These are phyloP conservation scores for Pygocentrus nattereri DNA, from an alignment of 2,797 vertebrate species.

Conservation along the genomic window DNA sequence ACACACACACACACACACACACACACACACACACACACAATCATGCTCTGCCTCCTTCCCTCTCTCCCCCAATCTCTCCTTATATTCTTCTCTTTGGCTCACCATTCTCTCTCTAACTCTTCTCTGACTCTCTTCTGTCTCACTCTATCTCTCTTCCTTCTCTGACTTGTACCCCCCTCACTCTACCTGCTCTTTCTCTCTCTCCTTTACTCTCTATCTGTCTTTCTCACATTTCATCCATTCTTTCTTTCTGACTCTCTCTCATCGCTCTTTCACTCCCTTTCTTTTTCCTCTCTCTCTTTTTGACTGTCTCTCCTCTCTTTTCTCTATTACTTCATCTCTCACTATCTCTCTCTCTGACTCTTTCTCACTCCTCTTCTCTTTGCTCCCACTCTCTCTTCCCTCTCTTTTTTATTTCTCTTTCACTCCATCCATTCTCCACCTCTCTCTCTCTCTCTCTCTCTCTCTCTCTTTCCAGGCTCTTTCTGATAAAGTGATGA, in stretches of 20 bases:
- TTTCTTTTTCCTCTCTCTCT: no score
- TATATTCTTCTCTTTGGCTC: background rate
- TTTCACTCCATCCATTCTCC: background rate
- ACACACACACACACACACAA: background rate
- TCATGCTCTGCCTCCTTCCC: background rate
- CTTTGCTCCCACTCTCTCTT: background rate
- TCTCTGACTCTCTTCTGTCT: no score
- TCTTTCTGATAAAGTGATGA: background rate
- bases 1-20: background rate
- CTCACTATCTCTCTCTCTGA: no score
- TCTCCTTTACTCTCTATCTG: no score
- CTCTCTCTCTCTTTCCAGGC: conserved; percentile 1
- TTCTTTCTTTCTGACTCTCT: background rate
- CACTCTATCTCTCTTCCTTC: no score
- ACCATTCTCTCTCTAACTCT: background rate
- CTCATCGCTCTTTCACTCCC: no score
- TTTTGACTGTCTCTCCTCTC: background rate
- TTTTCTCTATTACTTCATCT: background rate
- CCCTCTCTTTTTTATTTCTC: background rate
- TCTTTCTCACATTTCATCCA: background rate
- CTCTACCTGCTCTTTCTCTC: no score
- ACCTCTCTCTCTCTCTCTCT: background rate
- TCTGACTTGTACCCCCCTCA: no score
- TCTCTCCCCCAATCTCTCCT: no score
- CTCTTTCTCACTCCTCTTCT: background rate